Percentiles rank a stretch among this genome's conserved stretches.
Conservation (phyloP, 2,888 invertebrate genomes). For the Athetis lepigone region DNA sequence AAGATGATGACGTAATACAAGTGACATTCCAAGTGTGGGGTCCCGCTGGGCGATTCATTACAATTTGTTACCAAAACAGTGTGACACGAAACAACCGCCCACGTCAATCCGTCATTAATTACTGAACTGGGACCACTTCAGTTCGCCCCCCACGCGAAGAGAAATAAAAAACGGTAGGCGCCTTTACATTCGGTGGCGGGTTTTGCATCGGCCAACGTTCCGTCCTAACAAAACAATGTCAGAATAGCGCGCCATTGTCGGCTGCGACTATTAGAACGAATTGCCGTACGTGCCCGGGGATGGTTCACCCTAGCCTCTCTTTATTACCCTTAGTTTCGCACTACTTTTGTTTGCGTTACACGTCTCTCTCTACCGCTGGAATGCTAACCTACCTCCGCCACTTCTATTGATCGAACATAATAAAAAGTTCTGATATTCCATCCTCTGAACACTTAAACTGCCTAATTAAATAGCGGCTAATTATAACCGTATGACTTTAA, state of each 20-base stretch:
- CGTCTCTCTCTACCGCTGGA: constrained; percentile 75
- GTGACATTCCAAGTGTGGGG: constrained; percentile 85
- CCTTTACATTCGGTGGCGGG: constrained; percentile 73
- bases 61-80: constrained; percentile 88
- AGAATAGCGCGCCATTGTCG: constrained; percentile 80
- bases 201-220: constrained; percentile 82
- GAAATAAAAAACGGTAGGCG: constrained; percentile 77
- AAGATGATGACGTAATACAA: constrained; percentile 79
- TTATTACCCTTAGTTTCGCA: constrained; percentile 83
- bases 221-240: constrained; percentile 86
- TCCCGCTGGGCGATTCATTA: constrained; percentile 84
- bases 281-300: constrained; percentile 84
- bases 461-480: constrained; percentile 67
- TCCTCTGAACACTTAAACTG: constrained; percentile 63
- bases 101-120: constrained; percentile 86
- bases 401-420: constrained; percentile 66
- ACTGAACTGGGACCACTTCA: constrained; percentile 83
- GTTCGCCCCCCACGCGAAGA: constrained; percentile 82
- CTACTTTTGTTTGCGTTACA: constrained; percentile 83
- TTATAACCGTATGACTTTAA: constrained; percentile 71
- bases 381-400: constrained; percentile 68
- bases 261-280: constrained; percentile 86
- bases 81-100: constrained; percentile 83
- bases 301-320: constrained; percentile 75
- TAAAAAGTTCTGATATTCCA: constrained; percentile 61